Evolutionary conservation across 2,113 vertebrate species (phyloP).

Genomic region (Gnathonemus echidnorhynchus): DNA sequence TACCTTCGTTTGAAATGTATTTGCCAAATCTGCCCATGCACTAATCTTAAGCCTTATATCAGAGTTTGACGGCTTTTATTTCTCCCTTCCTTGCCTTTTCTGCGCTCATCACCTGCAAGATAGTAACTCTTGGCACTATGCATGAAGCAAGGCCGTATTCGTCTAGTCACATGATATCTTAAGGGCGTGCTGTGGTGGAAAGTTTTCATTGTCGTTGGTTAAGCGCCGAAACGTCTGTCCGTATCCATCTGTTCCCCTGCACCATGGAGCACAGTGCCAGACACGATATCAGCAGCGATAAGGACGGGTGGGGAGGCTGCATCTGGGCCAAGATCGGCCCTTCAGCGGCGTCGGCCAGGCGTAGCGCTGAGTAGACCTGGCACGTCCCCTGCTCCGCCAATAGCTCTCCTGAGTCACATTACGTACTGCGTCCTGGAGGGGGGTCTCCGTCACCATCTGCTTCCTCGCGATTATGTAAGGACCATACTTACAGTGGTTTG

Average conservation of each 20-base stretch:
- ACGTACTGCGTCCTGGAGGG: constrained; percentile 10
- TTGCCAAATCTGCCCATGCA: neutral
- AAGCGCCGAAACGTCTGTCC: neutral
- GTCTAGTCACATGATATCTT: neutral
- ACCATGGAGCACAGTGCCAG: neutral
- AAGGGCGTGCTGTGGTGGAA: neutral
- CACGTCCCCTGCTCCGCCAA: constrained; percentile 35
- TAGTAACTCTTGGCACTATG: neutral
- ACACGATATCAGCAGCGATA: neutral
- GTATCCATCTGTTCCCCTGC: neutral
- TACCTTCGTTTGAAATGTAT: neutral
- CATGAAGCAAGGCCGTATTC: neutral
- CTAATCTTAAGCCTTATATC: neutral
- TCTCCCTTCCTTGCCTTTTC: neutral
- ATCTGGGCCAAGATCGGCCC: neutral
- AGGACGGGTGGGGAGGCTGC: neutral
- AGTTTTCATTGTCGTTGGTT: neutral
- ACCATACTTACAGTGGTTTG: constrained; percentile 22
- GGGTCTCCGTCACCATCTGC: constrained; percentile 13
- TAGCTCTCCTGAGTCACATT: constrained; percentile 28
- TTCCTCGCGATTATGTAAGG: constrained; percentile 31
- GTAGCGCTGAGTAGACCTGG: constrained; percentile 17
- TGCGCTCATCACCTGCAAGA: neutral
- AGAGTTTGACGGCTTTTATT: neutral
- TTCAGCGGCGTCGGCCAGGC: neutral